phyloP scores from a whole-genome alignment of 1,140 invertebrate species.

The Drosophila parabipectinata region DNA sequence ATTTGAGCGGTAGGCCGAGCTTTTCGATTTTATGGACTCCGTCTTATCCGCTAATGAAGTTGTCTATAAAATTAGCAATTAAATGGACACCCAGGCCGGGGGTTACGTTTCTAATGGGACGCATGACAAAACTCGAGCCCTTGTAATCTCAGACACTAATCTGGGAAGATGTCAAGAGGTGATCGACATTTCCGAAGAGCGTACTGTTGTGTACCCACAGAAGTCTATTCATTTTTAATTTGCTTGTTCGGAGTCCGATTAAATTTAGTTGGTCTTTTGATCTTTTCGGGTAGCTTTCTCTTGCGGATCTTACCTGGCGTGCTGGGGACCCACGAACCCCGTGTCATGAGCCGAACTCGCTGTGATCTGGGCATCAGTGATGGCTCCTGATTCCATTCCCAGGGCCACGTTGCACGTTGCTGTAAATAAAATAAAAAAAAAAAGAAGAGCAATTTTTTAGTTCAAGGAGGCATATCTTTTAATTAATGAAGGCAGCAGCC shows the following conservation, averaged over 20 bases:
- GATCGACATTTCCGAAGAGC: background rate
- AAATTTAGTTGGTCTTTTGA: constrained; percentile 2
- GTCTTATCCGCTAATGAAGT: constrained; percentile 74
- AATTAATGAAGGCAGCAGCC: constrained; percentile 56
- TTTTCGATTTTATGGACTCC: constrained; percentile 64
- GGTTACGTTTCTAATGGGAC: constrained; percentile 55
- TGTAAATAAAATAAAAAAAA: constrained; percentile 80
- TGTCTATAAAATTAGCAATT: constrained; percentile 80
- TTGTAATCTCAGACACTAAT: constrained; percentile 16
- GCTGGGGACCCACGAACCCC: constrained; percentile 95
- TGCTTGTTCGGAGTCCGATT: background rate
- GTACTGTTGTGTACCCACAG: background rate
- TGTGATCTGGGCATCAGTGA: constrained; percentile 93
- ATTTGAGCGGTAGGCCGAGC: constrained; percentile 20
- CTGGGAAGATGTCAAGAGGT: constrained; percentile 18
- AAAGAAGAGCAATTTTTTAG: constrained; percentile 14
- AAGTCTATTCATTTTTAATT: constrained; percentile 1
- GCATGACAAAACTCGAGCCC: constrained; percentile 11
- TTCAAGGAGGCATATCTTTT: constrained; percentile 11
- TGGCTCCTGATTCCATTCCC: constrained; percentile 95
- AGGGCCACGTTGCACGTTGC: constrained; percentile 92
- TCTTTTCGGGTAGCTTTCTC: background rate
- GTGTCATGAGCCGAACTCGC: constrained; percentile 96
- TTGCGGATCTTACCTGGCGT: constrained; percentile 89
- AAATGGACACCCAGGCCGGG: constrained; percentile 63